A percentile compares a stretch with the other conserved stretches of the same genome.
phyloP scores from a whole-genome alignment of 2,113 vertebrate genomes.

The Solenodon paradoxus region DNA sequence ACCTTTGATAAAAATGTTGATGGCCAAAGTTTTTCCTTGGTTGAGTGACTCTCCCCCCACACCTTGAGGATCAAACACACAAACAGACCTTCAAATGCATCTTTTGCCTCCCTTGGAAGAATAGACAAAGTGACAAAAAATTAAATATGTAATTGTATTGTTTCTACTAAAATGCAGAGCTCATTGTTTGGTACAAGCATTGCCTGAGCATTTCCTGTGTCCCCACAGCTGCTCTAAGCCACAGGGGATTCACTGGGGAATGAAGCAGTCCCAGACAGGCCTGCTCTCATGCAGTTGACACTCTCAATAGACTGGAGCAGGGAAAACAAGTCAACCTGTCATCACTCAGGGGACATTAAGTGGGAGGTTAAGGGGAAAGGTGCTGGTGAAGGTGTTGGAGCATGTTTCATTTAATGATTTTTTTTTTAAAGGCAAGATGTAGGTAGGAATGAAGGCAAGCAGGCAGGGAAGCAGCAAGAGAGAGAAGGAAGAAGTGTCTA shows the following conservation, averaged over 20 bases:
- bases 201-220: not conserved
- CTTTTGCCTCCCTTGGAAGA: not conserved
- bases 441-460: no score
- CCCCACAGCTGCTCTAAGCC: not conserved
- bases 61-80: not conserved
- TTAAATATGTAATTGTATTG: not conserved
- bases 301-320: not conserved
- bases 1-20: not conserved
- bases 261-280: not conserved
- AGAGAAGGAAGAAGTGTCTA: no score
- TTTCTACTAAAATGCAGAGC: not conserved
- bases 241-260: not conserved
- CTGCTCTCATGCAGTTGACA: not conserved
- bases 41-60: not conserved
- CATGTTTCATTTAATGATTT: not conserved
- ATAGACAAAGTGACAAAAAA: not conserved
- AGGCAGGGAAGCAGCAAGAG: no score
- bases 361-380: fast-evolving
- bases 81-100: not conserved
- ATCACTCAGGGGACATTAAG: fast-evolving
- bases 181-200: not conserved
- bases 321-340: not conserved
- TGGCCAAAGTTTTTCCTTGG: not conserved
- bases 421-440: no score
- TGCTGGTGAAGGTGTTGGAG: not conserved